A percentile compares a stretch with the other conserved stretches of the same genome.
phyloP scores from a whole-genome alignment of 2,888 invertebrate genomes.

The Rosalia funebris region DNA sequence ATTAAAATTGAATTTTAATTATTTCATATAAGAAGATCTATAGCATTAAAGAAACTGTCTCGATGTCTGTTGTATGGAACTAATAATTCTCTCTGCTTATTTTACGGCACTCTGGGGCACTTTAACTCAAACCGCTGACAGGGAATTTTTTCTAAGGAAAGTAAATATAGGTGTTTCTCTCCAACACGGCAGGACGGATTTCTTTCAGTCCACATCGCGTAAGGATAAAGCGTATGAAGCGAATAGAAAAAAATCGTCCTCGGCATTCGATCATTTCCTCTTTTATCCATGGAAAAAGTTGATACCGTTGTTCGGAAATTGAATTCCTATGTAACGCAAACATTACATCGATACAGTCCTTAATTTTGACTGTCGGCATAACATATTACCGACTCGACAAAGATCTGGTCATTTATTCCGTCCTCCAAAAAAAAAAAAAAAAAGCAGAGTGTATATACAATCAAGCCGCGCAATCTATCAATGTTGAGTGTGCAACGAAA shows the following conservation, averaged over 20 bases:
- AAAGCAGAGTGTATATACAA: constrained; percentile 31
- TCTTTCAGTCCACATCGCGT: too few species aligned
- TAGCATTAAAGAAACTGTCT: too few species aligned
- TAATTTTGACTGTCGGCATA: constrained; percentile 31
- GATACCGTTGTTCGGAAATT: constrained; percentile 24
- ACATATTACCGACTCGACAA: constrained; percentile 37
- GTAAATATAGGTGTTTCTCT: too few species aligned
- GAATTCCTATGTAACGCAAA: constrained; percentile 27
- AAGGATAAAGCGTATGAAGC: too few species aligned
- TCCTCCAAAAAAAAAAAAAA: constrained; percentile 15
- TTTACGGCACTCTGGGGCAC: too few species aligned
- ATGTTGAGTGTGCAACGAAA: constrained; percentile 35
- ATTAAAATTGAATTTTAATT: too few species aligned
- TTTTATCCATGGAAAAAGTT: not conserved
- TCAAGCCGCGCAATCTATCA: constrained; percentile 38
- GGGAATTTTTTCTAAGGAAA: too few species aligned
- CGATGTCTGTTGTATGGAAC: too few species aligned
- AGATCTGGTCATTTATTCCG: constrained; percentile 37
- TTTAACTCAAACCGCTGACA: too few species aligned
- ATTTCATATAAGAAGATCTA: too few species aligned
- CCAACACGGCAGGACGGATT: too few species aligned
- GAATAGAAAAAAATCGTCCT: constrained; percentile 4
- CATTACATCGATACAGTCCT: constrained; percentile 30
- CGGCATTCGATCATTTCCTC: constrained; percentile 20
- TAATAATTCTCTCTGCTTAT: too few species aligned